These are phyloP conservation scores for Pavo muticus DNA, from an alignment of 2,113 vertebrate species.

Conservation along the genomic window DNA sequence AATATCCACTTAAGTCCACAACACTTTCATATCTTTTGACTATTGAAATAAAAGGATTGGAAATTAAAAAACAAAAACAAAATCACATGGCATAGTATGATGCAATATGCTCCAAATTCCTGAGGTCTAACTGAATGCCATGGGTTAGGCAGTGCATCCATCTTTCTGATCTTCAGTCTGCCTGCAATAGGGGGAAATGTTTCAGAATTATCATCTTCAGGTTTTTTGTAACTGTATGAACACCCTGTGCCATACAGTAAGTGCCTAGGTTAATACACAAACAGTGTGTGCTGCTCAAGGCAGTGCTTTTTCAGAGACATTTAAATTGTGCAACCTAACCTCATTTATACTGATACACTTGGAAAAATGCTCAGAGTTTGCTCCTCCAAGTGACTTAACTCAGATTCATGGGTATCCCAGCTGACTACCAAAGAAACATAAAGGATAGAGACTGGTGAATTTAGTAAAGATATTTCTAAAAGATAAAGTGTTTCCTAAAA, in stretches of 20 bases:
- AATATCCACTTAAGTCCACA: background rate
- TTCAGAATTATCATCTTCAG: background rate
- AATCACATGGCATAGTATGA: background rate
- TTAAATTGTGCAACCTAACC: background rate
- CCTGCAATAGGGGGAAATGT: background rate
- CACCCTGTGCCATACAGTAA: background rate
- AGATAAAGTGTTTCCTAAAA: background rate
- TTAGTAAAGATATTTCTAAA: background rate
- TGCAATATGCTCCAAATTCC: background rate
- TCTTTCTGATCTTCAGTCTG: background rate
- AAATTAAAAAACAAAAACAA: background rate
- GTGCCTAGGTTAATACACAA: background rate
- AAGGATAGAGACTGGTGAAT: background rate
- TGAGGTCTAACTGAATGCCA: background rate
- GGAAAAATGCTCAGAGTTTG: background rate
- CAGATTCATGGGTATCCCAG: background rate
- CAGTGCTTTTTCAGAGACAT: background rate
- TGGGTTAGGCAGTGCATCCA: fast-evolving
- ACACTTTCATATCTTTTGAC: background rate
- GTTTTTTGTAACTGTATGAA: background rate
- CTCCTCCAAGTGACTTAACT: background rate
- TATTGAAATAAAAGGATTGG: background rate
- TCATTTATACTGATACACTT: background rate
- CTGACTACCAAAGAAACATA: background rate
- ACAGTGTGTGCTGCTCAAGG: background rate